phyloP scores from a whole-genome alignment of 2,797 vertebrate species.

The Protonibea diacanthus region DNA sequence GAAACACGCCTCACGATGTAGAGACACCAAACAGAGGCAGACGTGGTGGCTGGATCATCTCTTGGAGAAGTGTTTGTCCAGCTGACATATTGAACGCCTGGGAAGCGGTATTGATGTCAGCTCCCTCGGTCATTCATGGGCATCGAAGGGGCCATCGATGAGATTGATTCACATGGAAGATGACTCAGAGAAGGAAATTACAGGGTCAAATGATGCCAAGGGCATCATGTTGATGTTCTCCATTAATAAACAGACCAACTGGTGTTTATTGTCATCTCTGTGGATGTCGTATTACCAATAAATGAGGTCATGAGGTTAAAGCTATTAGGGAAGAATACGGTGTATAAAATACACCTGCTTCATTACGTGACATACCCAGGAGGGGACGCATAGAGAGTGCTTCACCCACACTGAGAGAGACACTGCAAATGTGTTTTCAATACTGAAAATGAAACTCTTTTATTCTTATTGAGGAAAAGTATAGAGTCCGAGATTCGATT shows the following conservation, averaged over 20 bases:
- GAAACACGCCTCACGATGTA: background rate
- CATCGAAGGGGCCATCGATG: slow-evolving; percentile 33
- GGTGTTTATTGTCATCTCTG: slow-evolving; percentile 19
- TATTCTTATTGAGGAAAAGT: background rate
- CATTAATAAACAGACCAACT: slow-evolving; percentile 27
- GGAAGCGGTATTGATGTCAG: slow-evolving; percentile 41
- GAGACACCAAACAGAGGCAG: slow-evolving; percentile 3
- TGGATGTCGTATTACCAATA: slow-evolving; percentile 12
- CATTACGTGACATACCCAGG: slow-evolving; percentile 1
- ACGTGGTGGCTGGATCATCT: slow-evolving; percentile 19
- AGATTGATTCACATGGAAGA: slow-evolving; percentile 44
- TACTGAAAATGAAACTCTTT: background rate
- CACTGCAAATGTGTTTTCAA: background rate
- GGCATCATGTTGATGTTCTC: slow-evolving; percentile 15
- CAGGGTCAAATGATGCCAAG: slow-evolving; percentile 37
- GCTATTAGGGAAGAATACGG: background rate
- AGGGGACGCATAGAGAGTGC: background rate
- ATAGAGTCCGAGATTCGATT: background rate
- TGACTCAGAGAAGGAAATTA: slow-evolving; percentile 34
- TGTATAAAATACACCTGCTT: background rate
- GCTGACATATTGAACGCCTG: slow-evolving; percentile 41
- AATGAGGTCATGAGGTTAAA: slow-evolving; percentile 38
- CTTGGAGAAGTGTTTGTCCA: slow-evolving; percentile 39
- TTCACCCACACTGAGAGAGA: background rate
- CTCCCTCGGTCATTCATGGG: background rate